phyloP scores from a whole-genome alignment of 53 echinoderm and acorn worm genomes.

The Holothuria scabra region DNA sequence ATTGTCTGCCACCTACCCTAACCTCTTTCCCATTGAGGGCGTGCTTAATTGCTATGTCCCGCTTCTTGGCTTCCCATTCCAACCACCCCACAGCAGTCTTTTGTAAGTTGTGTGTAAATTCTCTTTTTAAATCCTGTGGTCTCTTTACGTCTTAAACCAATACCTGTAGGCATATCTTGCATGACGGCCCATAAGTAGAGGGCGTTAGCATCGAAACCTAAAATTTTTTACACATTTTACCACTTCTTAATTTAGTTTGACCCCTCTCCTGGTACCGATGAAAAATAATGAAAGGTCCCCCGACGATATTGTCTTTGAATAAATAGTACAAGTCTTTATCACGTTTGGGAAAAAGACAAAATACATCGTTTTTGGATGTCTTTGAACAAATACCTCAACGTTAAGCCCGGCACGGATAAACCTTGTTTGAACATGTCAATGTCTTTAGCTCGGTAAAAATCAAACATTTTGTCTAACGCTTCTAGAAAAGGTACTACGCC shows the following conservation, averaged over 20 bases:
- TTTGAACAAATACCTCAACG: constrained; percentile 4
- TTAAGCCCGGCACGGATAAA: constrained; percentile 24
- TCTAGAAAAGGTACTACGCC: constrained; percentile 17
- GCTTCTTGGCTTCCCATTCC: constrained; percentile 14
- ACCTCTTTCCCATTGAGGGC: constrained; percentile 6
- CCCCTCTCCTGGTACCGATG: constrained; percentile 33
- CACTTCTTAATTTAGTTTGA: constrained; percentile 17
- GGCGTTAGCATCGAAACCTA: constrained; percentile 48
- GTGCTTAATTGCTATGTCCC: constrained; percentile 18
- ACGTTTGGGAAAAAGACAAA: background rate
- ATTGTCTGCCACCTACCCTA: no score
- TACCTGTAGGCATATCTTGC: constrained; percentile 53
- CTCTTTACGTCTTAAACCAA: background rate
- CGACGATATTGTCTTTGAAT: no score
- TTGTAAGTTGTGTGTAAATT: background rate
- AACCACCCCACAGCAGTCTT: constrained; percentile 40
- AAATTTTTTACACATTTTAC: constrained; percentile 23
- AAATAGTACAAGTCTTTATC: background rate
- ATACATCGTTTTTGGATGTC: background rate
- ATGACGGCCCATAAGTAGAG: constrained; percentile 51
- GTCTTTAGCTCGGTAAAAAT: constrained; percentile 7
- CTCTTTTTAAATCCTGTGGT: background rate
- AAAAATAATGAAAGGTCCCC: no score
- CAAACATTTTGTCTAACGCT: constrained; percentile 37
- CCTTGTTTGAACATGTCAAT: background rate